These are phyloP conservation scores for Oeneis ivallda DNA, from an alignment of 2,888 invertebrate genomes.

Conservation along the genomic window DNA sequence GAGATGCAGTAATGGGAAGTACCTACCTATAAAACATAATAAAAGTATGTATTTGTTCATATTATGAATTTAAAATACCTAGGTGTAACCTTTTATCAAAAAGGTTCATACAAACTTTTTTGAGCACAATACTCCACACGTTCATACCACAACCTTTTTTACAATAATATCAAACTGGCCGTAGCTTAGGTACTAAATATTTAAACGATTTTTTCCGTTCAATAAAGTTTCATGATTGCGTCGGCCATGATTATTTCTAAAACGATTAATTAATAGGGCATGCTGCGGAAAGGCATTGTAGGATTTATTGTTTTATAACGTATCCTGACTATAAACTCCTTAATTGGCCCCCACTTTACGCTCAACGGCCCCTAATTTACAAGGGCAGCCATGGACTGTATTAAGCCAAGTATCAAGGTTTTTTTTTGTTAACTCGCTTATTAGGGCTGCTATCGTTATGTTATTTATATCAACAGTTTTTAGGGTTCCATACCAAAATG, in stretches of 20 bases:
- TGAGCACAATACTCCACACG: background rate
- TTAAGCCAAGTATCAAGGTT: slow-evolving; percentile 53
- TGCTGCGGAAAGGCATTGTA: slow-evolving; percentile 68
- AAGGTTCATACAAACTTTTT: background rate
- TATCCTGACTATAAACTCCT: slow-evolving; percentile 74
- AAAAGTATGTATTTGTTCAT: background rate
- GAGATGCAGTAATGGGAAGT: slow-evolving; percentile 19
- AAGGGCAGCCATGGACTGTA: slow-evolving; percentile 65
- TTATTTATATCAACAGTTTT: background rate
- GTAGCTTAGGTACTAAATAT: background rate
- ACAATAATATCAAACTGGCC: background rate
- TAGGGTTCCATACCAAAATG: too few species aligned
- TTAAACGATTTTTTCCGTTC: slow-evolving; percentile 29
- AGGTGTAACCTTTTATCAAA: too few species aligned
- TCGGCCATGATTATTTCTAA: slow-evolving; percentile 39
- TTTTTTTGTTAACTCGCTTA: slow-evolving; percentile 45
- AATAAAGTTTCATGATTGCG: slow-evolving; percentile 32
- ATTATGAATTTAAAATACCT: too few species aligned
- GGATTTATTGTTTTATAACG: slow-evolving; percentile 79
- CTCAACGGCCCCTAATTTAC: slow-evolving; percentile 73
- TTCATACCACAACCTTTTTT: background rate
- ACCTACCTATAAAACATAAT: background rate
- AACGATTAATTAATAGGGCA: slow-evolving; percentile 69
- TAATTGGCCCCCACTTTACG: slow-evolving; percentile 76
- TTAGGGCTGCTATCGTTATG: slow-evolving; percentile 10